These are phyloP conservation scores for Cladopsammia gracilis DNA, from an alignment of 64 coral and sea anemone genomes.

Conservation along the genomic window DNA sequence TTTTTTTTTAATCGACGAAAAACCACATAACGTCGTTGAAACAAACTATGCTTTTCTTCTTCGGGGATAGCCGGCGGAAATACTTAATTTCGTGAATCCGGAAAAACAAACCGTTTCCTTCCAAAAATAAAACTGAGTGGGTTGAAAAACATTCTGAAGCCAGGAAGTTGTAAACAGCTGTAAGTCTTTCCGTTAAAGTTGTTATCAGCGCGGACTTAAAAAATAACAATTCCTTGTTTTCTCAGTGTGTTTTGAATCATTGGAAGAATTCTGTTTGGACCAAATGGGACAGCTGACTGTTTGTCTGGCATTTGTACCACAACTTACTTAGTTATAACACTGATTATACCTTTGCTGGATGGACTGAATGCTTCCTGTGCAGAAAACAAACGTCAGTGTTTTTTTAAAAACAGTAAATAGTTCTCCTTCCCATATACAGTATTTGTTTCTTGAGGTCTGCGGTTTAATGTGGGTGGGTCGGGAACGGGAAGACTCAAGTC, in stretches of 20 bases:
- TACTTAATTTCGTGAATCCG: background rate
- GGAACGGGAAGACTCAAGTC: too few relatives aligned
- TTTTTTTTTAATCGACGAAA: too few relatives aligned
- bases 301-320: too few relatives aligned
- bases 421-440: too few relatives aligned
- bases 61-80: background rate
- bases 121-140: background rate
- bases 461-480: too few relatives aligned
- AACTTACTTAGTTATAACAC: too few relatives aligned
- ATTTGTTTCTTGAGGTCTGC: too few relatives aligned
- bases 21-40: background rate
- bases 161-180: slow-evolving; percentile 10
- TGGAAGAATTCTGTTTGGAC: too few relatives aligned
- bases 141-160: background rate
- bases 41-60: background rate
- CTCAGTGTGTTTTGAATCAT: background rate
- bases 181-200: background rate
- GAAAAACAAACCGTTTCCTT: slow-evolving; percentile 13
- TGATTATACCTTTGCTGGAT: too few relatives aligned
- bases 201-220: background rate
- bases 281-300: too few relatives aligned
- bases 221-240: background rate
- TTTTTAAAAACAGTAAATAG: too few relatives aligned
- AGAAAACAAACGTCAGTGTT: background rate
- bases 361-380: background rate